Evolutionary conservation across 2,113 vertebrate species (phyloP).

Genomic region (Lethenteron reissneri): DNA sequence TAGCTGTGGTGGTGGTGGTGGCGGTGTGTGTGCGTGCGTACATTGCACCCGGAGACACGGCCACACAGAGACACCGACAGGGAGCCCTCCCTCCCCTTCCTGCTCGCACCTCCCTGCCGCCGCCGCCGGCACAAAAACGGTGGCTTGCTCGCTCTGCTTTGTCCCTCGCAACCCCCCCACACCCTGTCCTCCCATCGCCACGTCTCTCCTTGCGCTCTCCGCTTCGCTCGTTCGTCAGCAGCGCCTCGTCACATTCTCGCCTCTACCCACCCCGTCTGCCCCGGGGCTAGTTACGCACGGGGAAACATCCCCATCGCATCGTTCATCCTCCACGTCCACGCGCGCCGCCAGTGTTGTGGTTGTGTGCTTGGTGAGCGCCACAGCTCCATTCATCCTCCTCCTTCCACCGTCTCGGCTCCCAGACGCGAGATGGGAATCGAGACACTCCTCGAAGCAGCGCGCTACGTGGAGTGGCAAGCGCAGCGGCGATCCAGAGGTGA

Average conservation of each 20-base stretch:
- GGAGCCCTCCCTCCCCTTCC: too few relatives aligned
- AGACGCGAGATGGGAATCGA: background rate
- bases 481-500: background rate
- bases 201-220: background rate
- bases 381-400: background rate
- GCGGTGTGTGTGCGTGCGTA: too few relatives aligned
- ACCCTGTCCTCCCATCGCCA: background rate
- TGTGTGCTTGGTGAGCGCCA: background rate
- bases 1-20: too few relatives aligned
- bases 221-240: background rate
- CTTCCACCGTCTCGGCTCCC: background rate
- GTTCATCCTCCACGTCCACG: too few relatives aligned
- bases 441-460: background rate
- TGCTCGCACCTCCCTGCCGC: too few relatives aligned
- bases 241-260: background rate
- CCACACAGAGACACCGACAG: too few relatives aligned
- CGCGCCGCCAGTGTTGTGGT: too few relatives aligned
- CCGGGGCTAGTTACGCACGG: too few relatives aligned
- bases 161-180: background rate
- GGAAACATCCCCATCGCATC: background rate
- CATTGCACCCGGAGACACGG: too few relatives aligned
- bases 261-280: background rate
- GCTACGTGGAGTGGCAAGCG: constrained; percentile 1
- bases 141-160: too few relatives aligned
- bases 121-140: too few relatives aligned